Evolutionary conservation across 2,888 invertebrate species (phyloP), one percentile per base, ranked within the genome.

Genomic region (Archips xylosteana): DNA sequence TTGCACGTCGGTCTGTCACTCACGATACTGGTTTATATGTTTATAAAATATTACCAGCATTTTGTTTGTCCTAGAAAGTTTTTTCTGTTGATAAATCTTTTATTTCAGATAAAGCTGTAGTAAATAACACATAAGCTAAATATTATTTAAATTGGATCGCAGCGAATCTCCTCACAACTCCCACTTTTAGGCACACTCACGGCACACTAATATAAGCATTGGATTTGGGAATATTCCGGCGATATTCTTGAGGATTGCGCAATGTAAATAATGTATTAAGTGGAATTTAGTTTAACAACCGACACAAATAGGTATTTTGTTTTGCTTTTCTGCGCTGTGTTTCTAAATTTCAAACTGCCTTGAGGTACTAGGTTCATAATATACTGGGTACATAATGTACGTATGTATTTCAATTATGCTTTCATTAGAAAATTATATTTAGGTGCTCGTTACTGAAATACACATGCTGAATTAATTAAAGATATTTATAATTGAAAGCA

Each of bases 181-280:
- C 23, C 36, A 73, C 57, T 57, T 15, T 67, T 57, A 70, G 57
- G 62, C 36, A 47, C 49, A 63, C 34, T 45, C 49, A 64, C 32
- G 57, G 62, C 36, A 47, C 49, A 63, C 34, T 45, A 59, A 64
- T 34, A 60, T 68, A 47, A 66, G 71, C 65, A 15, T 51, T 49
- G 68, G 68, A 73, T 69, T 73, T 69, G 63, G 68, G 68, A 59
- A 59, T 73, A 64, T 59, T 13, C 68, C 9, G 67, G 1, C 67
- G 59, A 68, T 72, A 66, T 67, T 61, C 57, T 15, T 66, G 51
- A 51, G 23, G 45, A 69, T 59, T 73, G 67, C 62, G 72, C 67
- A 57, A 54, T 67, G 67, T 72, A 72, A 72, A 72, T 68, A 57
- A 72, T 47, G 63, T 72, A 68, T 68, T 68, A 63, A 73, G 47